phyloP scores from a whole-genome alignment of 2,888 invertebrate species.

The Alloscopus bannaensis region DNA sequence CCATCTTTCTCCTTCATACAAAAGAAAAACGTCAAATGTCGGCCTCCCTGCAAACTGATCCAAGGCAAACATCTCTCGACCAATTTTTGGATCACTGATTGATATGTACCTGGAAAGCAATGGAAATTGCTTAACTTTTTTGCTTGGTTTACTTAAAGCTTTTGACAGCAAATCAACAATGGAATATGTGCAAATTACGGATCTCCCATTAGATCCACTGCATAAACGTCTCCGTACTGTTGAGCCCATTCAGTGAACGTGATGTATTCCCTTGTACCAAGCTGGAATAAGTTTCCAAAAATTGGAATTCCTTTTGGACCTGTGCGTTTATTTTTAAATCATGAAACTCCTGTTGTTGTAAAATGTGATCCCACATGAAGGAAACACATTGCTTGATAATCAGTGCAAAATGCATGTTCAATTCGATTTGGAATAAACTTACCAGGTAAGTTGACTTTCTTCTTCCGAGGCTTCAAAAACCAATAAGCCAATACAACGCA shows the following conservation, averaged over 20 bases:
- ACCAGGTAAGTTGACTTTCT: slow-evolving; percentile 26
- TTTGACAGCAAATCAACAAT: neutral
- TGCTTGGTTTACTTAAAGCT: neutral
- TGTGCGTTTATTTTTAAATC: too few species aligned
- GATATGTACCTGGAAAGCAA: neutral
- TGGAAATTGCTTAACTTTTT: neutral
- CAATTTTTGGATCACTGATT: slow-evolving; percentile 31
- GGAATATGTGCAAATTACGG: neutral
- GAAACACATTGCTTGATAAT: neutral
- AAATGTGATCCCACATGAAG: too few species aligned
- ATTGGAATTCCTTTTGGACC: slow-evolving; percentile 31
- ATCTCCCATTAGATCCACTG: slow-evolving; percentile 19
- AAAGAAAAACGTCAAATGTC: slow-evolving; percentile 16
- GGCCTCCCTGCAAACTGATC: slow-evolving; percentile 35
- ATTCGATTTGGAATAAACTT: neutral
- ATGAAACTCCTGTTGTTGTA: too few species aligned
- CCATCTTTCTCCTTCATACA: slow-evolving; percentile 29
- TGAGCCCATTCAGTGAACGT: slow-evolving; percentile 20
- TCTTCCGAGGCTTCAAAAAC: neutral
- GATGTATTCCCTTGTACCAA: slow-evolving; percentile 16
- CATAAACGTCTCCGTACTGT: slow-evolving; percentile 29
- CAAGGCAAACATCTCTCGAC: slow-evolving; percentile 33
- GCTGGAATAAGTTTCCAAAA: slow-evolving; percentile 28
- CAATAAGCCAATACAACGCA: slow-evolving; percentile 7
- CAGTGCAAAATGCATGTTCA: neutral